Evolutionary conservation across 2,113 vertebrate genomes (phyloP).

Genomic region (Crotalus viridis): DNA sequence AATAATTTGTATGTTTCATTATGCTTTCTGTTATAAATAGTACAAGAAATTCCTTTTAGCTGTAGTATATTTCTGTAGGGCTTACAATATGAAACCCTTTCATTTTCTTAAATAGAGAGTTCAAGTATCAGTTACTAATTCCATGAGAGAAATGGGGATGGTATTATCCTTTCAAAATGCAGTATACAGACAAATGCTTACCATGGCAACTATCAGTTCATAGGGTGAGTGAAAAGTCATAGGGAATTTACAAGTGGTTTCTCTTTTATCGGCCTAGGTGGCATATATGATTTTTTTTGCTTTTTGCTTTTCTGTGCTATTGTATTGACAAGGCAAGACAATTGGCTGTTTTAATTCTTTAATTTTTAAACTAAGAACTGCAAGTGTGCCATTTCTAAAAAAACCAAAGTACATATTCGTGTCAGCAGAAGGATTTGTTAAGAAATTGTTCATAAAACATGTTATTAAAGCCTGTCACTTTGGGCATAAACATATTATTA

Average conservation of each 20-base stretch:
- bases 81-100: constrained; percentile 10
- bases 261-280: constrained; percentile 27
- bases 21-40: neutral
- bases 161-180: constrained; percentile 22
- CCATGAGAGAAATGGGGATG: constrained; percentile 9
- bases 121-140: constrained; percentile 2
- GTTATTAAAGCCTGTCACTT: constrained; percentile 45
- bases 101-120: constrained; percentile 1
- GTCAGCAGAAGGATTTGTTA: constrained; percentile 39
- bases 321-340: constrained; percentile 37
- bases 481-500: constrained; percentile 30
- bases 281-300: constrained; percentile 17
- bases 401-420: constrained; percentile 8
- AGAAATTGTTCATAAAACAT: neutral
- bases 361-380: constrained; percentile 30
- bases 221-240: constrained; percentile 6
- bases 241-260: constrained; percentile 26
- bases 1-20: constrained; percentile 35
- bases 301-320: neutral
- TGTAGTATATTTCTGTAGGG: constrained; percentile 22
- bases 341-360: constrained; percentile 27
- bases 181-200: constrained; percentile 34
- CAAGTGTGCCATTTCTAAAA: neutral
- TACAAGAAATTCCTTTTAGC: constrained; percentile 1
- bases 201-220: constrained; percentile 48